Percentiles rank a stretch among this genome's conserved stretches.
Evolutionary conservation across 2,113 vertebrate genomes (phyloP).

Genomic region (cattle (Bos taurus)): DNA sequence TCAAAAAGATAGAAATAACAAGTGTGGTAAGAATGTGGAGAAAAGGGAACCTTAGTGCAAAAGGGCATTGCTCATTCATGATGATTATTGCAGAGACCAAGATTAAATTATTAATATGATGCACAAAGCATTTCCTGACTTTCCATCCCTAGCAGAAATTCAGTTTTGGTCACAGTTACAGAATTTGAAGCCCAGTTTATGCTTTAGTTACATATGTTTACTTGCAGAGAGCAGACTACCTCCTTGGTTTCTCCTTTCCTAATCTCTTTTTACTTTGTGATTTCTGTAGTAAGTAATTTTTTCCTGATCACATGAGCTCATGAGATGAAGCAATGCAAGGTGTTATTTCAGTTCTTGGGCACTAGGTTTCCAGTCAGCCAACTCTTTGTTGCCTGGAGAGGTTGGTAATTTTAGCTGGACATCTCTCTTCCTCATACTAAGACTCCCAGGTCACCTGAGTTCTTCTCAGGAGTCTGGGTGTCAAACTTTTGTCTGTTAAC

Average conservation of each 20-base stretch:
- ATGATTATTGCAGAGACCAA: not conserved
- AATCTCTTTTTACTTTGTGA: not conserved
- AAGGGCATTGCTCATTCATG: not conserved
- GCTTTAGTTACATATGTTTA: not conserved
- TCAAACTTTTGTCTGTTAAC: not conserved
- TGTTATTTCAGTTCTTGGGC: not conserved
- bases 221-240: not conserved
- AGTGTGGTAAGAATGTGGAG: not conserved
- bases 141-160: not conserved
- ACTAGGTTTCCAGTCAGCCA: not conserved
- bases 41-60: not conserved
- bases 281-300: not conserved
- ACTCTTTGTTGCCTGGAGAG: not conserved
- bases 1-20: not conserved
- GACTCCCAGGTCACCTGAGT: not conserved
- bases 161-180: not conserved
- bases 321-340: rapidly evolving
- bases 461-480: not conserved
- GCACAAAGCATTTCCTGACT: not conserved
- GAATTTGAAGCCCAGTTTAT: not conserved
- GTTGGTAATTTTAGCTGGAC: not conserved
- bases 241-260: not conserved
- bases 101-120: not conserved
- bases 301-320: not conserved
- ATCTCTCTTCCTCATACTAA: rapidly evolving